phyloP scores from a whole-genome alignment of 1,140 invertebrate genomes.

The Tetramorium alpestre region DNA sequence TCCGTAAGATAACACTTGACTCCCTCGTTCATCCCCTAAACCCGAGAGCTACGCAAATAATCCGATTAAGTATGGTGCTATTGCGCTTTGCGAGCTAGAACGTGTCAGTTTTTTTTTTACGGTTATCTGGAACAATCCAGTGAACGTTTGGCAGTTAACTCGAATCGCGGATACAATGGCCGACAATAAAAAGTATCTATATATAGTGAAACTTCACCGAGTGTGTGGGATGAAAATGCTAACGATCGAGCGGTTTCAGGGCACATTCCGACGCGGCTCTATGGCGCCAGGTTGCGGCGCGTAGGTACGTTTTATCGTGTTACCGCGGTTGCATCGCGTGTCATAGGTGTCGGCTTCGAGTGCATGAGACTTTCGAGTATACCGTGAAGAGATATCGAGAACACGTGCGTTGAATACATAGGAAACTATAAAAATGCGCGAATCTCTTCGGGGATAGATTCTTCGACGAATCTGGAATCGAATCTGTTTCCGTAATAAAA shows the following conservation, averaged over 20 bases:
- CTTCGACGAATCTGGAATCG: not conserved
- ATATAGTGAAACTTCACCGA: not conserved
- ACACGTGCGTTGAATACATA: conserved; percentile 28
- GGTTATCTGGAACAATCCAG: conserved; percentile 34
- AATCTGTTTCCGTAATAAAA: not conserved
- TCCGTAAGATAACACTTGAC: conserved; percentile 24
- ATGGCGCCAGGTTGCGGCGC: conserved; percentile 42
- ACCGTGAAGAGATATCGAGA: conserved; percentile 32
- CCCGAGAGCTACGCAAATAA: conserved; percentile 29
- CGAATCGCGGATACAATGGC: conserved; percentile 50
- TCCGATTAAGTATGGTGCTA: conserved; percentile 49
- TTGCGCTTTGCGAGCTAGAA: conserved; percentile 20
- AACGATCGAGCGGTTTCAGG: conserved; percentile 41
- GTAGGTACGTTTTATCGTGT: conserved; percentile 46
- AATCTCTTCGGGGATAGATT: conserved; percentile 12
- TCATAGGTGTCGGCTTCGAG: conserved; percentile 48
- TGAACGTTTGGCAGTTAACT: conserved; percentile 51
- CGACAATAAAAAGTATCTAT: conserved; percentile 49
- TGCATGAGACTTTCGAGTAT: conserved; percentile 6
- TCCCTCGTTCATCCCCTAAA: conserved; percentile 12
- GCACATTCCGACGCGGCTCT: conserved; percentile 1
- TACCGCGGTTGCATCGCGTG: conserved; percentile 47
- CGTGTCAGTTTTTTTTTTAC: conserved; percentile 37
- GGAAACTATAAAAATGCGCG: not conserved
- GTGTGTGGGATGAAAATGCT: conserved; percentile 42